These are phyloP conservation scores for Drosophila varians DNA, from an alignment of 1,140 invertebrate genomes.

Conservation along the genomic window DNA sequence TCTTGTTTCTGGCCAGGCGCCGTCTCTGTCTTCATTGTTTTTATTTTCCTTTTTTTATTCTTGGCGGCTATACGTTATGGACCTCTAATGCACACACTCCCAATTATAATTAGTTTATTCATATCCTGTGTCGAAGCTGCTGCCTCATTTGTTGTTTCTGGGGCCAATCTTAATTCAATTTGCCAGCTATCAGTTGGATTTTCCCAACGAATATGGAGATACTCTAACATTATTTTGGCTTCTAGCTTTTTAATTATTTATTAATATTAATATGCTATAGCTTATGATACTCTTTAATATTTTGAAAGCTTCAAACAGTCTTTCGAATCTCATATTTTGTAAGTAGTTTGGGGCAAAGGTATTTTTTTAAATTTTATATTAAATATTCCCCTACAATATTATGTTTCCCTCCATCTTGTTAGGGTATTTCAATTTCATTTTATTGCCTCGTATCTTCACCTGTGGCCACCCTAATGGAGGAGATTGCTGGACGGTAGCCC, in stretches of 20 bases:
- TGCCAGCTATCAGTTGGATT: slow-evolving; percentile 46
- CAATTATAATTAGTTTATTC: slow-evolving; percentile 82
- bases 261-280: too few species aligned
- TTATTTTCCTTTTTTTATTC: slow-evolving; percentile 3
- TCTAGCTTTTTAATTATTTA: background rate
- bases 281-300: background rate
- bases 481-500: slow-evolving; percentile 63
- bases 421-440: slow-evolving; percentile 39
- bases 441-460: slow-evolving; percentile 3
- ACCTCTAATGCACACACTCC: slow-evolving; percentile 46
- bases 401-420: background rate
- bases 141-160: slow-evolving; percentile 72
- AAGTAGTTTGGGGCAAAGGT: too few species aligned
- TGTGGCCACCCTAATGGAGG: slow-evolving; percentile 72
- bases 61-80: background rate
- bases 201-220: slow-evolving; percentile 24
- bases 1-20: slow-evolving; percentile 61
- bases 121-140: slow-evolving; percentile 76
- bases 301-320: background rate
- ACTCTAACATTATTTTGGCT: slow-evolving; percentile 17
- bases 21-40: slow-evolving; percentile 15
- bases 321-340: background rate
- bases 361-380: too few species aligned
- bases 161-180: slow-evolving; percentile 82
- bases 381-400: too few species aligned